Evolutionary conservation across 2,888 invertebrate genomes (phyloP), one percentile per base, ranked within the genome.

Genomic region (Agelastica alni): DNA sequence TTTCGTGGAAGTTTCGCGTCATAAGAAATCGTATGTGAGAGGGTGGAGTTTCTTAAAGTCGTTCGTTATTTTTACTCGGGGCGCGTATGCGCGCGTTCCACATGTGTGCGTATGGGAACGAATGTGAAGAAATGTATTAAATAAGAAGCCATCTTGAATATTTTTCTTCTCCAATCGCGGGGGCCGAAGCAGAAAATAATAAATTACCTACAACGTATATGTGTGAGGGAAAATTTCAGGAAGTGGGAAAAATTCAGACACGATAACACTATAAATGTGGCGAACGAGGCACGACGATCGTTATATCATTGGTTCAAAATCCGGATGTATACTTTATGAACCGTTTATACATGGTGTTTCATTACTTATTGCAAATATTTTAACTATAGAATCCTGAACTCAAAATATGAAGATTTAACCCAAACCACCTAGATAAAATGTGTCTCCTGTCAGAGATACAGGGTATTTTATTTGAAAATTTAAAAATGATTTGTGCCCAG

Each of bases 141-240:
- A 57, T 47, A 51, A 59, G 63, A 55, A 47, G 66, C 64, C 66
- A 65, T 66, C 61, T 62, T 63, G 63, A 58, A 60, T 61, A 60
- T 61, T 59, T 54, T 59, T 53, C 62, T 63, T 60, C 62, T 56
- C 56, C 66, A 66, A 66, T 66, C 56, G 64, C 58, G 53, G 28
- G 53, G 52, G 45, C 45, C 48, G 48, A 28, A 42, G 56, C 39
- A 46, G 47, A 49, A 53, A 57, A 49, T 62, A 60, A 64, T 64
- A 64, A 63, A 65, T 65, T 60, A 63, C 63, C 60, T 57, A 60
- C 31, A 32, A n/a, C 41, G 49, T 22, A 49, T 47, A 34, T 57
- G 47, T 44, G 51, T 45, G 47, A 52, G 58, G 47, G 56, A 56
- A 55, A 53, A 30, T 43, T 51, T 55, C 52, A 45, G 58, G 56